A percentile compares a stretch with the other conserved stretches of the same genome.
phyloP scores from a whole-genome alignment of 2,113 vertebrate genomes.

The Prochilodus magdalenae region DNA sequence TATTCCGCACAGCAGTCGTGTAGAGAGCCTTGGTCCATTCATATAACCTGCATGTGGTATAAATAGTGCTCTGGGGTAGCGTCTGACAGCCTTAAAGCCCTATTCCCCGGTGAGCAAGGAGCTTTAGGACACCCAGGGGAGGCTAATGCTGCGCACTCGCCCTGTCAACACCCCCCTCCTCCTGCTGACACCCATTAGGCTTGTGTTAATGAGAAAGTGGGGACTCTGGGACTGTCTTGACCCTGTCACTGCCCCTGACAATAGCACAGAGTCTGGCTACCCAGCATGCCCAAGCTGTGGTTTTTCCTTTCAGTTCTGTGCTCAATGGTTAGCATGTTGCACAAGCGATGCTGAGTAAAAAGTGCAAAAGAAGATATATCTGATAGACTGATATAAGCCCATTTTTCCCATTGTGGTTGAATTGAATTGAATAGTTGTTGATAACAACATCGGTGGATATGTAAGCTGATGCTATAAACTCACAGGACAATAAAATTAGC shows the following conservation, averaged over 20 bases:
- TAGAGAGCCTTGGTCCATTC: not conserved
- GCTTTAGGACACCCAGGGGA: slow-evolving; percentile 25
- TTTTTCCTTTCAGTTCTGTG: not conserved
- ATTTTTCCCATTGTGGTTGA: too few species aligned
- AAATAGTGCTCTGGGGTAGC: slow-evolving; percentile 6
- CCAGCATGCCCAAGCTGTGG: not conserved
- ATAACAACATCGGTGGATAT: too few species aligned
- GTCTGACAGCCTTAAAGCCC: not conserved
- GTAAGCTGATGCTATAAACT: too few species aligned
- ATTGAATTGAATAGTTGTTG: too few species aligned
- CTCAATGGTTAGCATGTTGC: not conserved
- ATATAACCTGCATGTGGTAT: slow-evolving; percentile 8
- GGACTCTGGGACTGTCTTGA: slow-evolving; percentile 44
- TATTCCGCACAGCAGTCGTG: not conserved
- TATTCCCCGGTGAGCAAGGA: not conserved
- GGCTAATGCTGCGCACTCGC: slow-evolving; percentile 5
- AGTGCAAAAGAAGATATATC: too few species aligned
- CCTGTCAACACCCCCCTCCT: slow-evolving; percentile 40
- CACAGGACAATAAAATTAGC: too few species aligned
- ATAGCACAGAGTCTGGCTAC: slow-evolving; percentile 14
- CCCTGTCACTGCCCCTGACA: slow-evolving; percentile 40
- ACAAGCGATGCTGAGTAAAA: not conserved
- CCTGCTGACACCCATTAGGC: slow-evolving; percentile 39
- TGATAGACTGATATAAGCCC: too few species aligned
- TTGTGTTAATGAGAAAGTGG: slow-evolving; percentile 52